Conservation (phyloP, 1,140 invertebrate species). For the Gryon sp. region DNA sequence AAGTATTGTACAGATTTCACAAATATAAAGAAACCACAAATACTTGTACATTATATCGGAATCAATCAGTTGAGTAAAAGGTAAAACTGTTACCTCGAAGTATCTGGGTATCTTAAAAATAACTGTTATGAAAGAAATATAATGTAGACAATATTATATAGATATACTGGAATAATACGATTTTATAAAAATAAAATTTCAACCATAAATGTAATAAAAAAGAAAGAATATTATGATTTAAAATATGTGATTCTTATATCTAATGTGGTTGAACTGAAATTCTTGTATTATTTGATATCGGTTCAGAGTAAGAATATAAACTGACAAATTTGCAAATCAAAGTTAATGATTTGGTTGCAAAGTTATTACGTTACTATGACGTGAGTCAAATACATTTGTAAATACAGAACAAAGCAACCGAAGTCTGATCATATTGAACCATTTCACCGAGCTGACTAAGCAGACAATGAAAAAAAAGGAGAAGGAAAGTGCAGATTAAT, state of each 20-base stretch:
- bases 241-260: too few species aligned
- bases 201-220: too few species aligned
- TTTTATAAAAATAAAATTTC: too few species aligned
- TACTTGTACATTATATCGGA: neutral
- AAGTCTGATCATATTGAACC: conserved; percentile 26
- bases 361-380: neutral
- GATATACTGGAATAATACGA: too few species aligned
- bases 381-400: conserved; percentile 4
- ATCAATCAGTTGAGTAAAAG: conserved; percentile 21
- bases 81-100: conserved; percentile 20
- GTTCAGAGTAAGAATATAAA: too few species aligned
- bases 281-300: too few species aligned
- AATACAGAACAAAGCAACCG: conserved; percentile 20
- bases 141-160: too few species aligned
- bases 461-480: conserved; percentile 37
- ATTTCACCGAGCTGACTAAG: conserved; percentile 41
- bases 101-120: neutral
- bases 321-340: too few species aligned
- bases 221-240: too few species aligned
- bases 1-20: neutral
- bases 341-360: too few species aligned
- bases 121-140: conserved; percentile 16
- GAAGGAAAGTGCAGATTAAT: conserved; percentile 35
- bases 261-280: too few species aligned
- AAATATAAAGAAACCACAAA: neutral